Conservation (phyloP, 2,797 vertebrate species). For the Chaenodraco wilsoni region DNA sequence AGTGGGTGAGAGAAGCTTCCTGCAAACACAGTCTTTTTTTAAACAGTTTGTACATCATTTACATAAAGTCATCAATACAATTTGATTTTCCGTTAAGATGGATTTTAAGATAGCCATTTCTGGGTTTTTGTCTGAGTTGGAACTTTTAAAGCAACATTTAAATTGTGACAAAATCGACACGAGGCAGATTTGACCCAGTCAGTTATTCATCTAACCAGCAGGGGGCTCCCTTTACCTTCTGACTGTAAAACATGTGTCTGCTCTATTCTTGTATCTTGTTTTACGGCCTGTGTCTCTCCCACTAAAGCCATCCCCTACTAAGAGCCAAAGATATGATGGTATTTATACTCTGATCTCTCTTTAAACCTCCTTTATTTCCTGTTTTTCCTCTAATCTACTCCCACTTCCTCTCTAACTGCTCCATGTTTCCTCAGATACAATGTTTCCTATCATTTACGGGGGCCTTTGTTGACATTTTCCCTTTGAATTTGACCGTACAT, state of each 20-base stretch:
- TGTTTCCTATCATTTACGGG: constrained; percentile 43
- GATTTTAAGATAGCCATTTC: too few species aligned
- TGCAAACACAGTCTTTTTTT: too few species aligned
- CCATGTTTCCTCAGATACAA: constrained; percentile 59
- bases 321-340: not conserved
- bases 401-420: constrained; percentile 48
- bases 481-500: constrained; percentile 15
- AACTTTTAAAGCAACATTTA: not conserved
- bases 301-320: not conserved
- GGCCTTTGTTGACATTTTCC: constrained; percentile 52
- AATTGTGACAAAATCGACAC: not conserved
- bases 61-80: too few species aligned
- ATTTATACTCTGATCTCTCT: constrained; percentile 2
- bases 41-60: too few species aligned
- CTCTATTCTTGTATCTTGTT: not conserved
- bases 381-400: constrained; percentile 42
- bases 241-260: not conserved
- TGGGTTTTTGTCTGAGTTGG: not conserved
- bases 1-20: not conserved
- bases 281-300: not conserved
- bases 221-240: constrained; percentile 43
- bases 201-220: constrained; percentile 47
- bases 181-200: not conserved
- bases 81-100: too few species aligned
- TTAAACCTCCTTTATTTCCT: constrained; percentile 57